Percentiles rank a stretch among this genome's conserved stretches.
phyloP scores from a whole-genome alignment of 2,797 vertebrate species.

The Antennarius maculatus region DNA sequence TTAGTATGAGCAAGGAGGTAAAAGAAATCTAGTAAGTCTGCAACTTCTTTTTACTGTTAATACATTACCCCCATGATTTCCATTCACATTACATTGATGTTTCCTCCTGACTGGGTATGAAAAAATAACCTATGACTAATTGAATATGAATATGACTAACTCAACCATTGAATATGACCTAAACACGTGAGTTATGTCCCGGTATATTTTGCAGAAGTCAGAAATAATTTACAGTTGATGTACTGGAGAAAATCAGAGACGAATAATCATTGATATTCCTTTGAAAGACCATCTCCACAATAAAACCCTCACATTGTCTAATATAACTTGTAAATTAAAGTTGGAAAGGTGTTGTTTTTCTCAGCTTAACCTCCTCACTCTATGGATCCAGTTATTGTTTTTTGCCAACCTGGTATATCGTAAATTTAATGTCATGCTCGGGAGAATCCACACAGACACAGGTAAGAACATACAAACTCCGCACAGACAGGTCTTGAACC shows the following conservation, averaged over 20 bases:
- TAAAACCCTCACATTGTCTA: no score
- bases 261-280: conserved; percentile 5
- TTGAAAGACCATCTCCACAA: background rate
- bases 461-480: no score
- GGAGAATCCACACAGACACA: no score
- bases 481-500: no score
- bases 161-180: background rate
- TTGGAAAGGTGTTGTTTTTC: no score
- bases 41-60: background rate
- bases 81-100: background rate
- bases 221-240: background rate
- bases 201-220: background rate
- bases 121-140: background rate
- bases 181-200: conserved; percentile 4
- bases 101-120: background rate
- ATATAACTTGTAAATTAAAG: no score
- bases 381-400: background rate
- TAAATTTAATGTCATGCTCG: background rate
- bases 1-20: no score
- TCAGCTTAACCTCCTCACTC: background rate
- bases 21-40: background rate
- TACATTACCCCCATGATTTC: background rate
- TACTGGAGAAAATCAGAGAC: background rate
- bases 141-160: background rate
- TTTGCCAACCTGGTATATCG: background rate